Evolutionary conservation across 2,888 invertebrate species (phyloP).

Genomic region (Busseola fusca): DNA sequence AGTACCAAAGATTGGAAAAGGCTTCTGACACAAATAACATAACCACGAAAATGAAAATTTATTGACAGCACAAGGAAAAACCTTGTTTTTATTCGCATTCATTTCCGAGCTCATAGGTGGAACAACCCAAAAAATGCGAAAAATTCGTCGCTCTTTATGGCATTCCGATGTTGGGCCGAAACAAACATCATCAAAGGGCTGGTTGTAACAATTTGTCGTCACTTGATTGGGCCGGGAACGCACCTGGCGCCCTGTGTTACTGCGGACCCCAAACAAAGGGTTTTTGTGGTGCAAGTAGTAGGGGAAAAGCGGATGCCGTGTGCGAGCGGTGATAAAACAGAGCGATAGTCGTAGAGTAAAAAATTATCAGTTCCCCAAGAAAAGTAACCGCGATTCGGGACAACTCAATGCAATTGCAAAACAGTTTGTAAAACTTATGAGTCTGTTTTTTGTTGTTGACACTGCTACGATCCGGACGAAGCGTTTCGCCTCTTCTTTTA

Average conservation of each 20-base stretch:
- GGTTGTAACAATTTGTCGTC: constrained; percentile 79
- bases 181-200: constrained; percentile 83
- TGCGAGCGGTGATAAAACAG: too few species aligned
- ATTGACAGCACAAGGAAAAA: constrained; percentile 14
- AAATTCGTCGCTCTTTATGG: constrained; percentile 45
- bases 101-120: constrained; percentile 3
- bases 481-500: too few species aligned
- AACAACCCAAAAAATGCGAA: constrained; percentile 46
- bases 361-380: too few species aligned
- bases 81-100: constrained; percentile 3
- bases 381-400: too few species aligned
- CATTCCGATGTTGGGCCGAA: constrained; percentile 68
- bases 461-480: too few species aligned
- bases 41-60: constrained; percentile 10
- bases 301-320: constrained; percentile 2
- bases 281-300: constrained; percentile 58
- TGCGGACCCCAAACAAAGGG: constrained; percentile 83
- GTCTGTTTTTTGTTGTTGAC: too few species aligned
- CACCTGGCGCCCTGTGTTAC: constrained; percentile 84
- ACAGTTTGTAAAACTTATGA: too few species aligned
- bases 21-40: neutral
- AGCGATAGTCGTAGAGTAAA: too few species aligned
- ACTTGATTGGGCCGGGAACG: constrained; percentile 81
- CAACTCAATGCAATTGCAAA: too few species aligned
- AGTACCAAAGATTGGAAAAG: neutral